Conservation (phyloP, 2,888 invertebrate species). For the Graphium colonna region DNA sequence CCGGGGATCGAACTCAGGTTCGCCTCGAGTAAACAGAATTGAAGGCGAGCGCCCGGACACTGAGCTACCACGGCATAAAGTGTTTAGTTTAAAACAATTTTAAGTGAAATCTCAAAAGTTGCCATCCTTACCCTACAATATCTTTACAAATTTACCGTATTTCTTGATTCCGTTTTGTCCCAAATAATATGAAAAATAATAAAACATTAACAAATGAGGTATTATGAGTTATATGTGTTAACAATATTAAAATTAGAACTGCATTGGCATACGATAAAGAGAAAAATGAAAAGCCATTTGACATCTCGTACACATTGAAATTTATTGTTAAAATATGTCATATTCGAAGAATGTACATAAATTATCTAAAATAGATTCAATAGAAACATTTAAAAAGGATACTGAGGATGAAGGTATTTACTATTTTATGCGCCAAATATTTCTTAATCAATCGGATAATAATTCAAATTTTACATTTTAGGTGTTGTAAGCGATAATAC, state of each 20-base stretch:
- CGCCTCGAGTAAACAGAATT: too few relatives aligned
- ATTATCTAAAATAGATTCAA: slow-evolving; percentile 61
- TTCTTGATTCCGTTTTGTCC: slow-evolving; percentile 3
- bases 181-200: slow-evolving; percentile 18
- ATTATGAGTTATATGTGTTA: slow-evolving; percentile 17
- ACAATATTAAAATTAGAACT: slow-evolving; percentile 55
- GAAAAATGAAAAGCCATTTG: slow-evolving; percentile 70
- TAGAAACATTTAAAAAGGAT: slow-evolving; percentile 45
- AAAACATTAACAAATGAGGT: slow-evolving; percentile 25
- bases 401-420: slow-evolving; percentile 55
- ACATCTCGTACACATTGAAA: slow-evolving; percentile 71
- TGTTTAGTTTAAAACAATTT: too few relatives aligned
- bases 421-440: neutral
- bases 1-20: too few relatives aligned
- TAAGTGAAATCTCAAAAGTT: too few relatives aligned
- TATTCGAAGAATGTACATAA: slow-evolving; percentile 66
- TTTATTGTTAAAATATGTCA: slow-evolving; percentile 77
- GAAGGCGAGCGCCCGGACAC: too few relatives aligned
- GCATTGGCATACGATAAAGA: slow-evolving; percentile 48
- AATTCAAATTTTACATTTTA: slow-evolving; percentile 42
- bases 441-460: slow-evolving; percentile 1
- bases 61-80: too few relatives aligned
- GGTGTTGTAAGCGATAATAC: slow-evolving; percentile 51
- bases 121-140: too few relatives aligned
- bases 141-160: too few relatives aligned